phyloP scores from a whole-genome alignment of 92 coral and sea anemone genomes.

The Micromussa lordhowensis region DNA sequence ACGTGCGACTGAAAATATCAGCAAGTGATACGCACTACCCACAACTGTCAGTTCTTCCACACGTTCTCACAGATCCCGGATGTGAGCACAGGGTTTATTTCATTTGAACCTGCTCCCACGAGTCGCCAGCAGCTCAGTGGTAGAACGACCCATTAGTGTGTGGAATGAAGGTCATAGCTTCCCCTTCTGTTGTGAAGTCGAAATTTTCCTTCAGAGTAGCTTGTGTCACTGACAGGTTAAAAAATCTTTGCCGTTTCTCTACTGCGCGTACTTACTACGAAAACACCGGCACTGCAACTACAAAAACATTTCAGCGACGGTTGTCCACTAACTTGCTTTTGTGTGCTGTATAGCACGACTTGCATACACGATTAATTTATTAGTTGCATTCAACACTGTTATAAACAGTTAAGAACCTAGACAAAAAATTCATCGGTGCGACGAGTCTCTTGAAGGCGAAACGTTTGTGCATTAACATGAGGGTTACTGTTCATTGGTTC shows the following conservation, averaged over 20 bases:
- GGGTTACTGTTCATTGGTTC: neutral
- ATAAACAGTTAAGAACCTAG: neutral
- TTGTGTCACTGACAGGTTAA: neutral
- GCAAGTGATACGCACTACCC: neutral
- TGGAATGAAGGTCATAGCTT: neutral
- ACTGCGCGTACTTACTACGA: neutral
- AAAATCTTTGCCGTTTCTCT: neutral
- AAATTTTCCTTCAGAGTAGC: neutral
- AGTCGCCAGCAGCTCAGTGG: neutral
- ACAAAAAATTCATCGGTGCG: slow-evolving; percentile 22
- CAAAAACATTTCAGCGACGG: neutral
- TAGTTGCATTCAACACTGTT: neutral
- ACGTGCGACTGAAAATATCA: neutral
- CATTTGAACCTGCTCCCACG: neutral
- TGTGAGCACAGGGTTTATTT: neutral
- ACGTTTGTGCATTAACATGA: neutral
- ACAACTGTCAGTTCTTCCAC: neutral
- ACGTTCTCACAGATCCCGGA: neutral
- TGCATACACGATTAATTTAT: neutral
- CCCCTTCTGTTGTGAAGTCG: neutral
- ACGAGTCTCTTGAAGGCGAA: slow-evolving; percentile 5
- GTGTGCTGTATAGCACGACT: neutral
- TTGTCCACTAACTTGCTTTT: neutral
- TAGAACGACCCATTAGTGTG: neutral
- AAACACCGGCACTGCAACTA: neutral